phyloP scores from a whole-genome alignment of 2,888 invertebrate species.

The Didymodactylos carnosus region DNA sequence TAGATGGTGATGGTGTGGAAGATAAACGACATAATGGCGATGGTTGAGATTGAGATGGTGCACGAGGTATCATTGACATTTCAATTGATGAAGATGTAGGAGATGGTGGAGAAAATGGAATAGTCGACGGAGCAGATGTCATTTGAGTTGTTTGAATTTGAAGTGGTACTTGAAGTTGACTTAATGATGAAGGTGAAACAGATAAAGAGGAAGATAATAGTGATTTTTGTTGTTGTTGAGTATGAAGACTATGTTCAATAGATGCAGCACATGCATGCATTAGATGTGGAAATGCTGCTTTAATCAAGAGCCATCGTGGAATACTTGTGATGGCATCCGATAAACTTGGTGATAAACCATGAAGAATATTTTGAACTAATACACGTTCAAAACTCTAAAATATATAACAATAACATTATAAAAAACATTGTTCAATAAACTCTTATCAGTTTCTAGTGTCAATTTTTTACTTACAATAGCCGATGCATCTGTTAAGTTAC shows the following conservation, averaged over 20 bases:
- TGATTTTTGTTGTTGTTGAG: not conserved
- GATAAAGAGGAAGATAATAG: not conserved
- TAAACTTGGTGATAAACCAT: slow-evolving; percentile 72
- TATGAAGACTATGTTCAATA: slow-evolving; percentile 20
- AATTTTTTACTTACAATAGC: slow-evolving; percentile 53
- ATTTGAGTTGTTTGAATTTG: too few species aligned
- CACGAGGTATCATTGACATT: not conserved
- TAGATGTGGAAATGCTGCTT: slow-evolving; percentile 80
- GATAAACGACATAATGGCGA: not conserved
- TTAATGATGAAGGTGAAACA: not conserved
- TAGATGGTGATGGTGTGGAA: not conserved
- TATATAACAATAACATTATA: not conserved
- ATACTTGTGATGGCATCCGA: slow-evolving; percentile 64
- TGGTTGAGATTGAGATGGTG: not conserved
- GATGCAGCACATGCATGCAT: slow-evolving; percentile 73
- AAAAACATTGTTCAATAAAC: not conserved
- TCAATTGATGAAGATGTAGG: not conserved
- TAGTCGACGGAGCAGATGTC: not conserved
- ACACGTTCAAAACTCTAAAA: slow-evolving; percentile 87
- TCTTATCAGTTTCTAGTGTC: not conserved
- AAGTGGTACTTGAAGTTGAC: not conserved
- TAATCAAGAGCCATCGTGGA: slow-evolving; percentile 79
- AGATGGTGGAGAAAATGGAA: not conserved
- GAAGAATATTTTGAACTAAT: slow-evolving; percentile 83
- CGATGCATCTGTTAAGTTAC: slow-evolving; percentile 84